Percentiles rank a stretch among this genome's conserved stretches.
These are phyloP conservation scores for Cerceris ruficornis DNA, from an alignment of 2,888 invertebrate species.

Conservation along the genomic window DNA sequence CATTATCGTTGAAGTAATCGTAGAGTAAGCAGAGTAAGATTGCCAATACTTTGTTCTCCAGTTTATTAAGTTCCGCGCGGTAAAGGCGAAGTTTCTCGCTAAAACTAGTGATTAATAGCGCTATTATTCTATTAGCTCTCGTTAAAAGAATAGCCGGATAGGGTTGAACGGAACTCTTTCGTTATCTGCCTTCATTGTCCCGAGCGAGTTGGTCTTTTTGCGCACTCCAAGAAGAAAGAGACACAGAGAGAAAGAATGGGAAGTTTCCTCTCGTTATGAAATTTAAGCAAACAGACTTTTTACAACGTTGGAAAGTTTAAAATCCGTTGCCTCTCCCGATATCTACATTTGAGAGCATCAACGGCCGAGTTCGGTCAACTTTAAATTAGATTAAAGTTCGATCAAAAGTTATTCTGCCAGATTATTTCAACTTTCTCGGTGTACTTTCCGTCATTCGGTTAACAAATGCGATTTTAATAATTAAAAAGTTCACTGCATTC, in stretches of 20 bases:
- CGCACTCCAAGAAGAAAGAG: not conserved
- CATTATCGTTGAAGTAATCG: not conserved
- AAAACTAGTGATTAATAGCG: not conserved
- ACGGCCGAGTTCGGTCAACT: not conserved
- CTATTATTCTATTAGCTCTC: not conserved
- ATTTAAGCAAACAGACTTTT: no score
- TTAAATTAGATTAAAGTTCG: constrained; percentile 9
- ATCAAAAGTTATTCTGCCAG: not conserved
- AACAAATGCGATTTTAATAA: no score
- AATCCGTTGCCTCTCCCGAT: no score
- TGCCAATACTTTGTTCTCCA: not conserved
- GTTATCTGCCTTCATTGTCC: not conserved
- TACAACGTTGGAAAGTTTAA: no score
- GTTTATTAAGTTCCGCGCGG: not conserved
- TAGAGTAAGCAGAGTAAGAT: not conserved
- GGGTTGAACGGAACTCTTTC: not conserved
- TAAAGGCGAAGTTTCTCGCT: not conserved
- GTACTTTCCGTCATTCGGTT: no score
- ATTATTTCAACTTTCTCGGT: not conserved
- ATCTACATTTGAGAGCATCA: not conserved
- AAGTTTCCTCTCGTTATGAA: no score
- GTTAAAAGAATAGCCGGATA: not conserved
- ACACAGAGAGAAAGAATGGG: no score
- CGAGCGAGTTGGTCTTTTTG: not conserved
- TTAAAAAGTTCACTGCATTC: no score